Evolutionary conservation across 2,888 invertebrate genomes (phyloP).

Genomic region (Polydrusus pterygomalis): DNA sequence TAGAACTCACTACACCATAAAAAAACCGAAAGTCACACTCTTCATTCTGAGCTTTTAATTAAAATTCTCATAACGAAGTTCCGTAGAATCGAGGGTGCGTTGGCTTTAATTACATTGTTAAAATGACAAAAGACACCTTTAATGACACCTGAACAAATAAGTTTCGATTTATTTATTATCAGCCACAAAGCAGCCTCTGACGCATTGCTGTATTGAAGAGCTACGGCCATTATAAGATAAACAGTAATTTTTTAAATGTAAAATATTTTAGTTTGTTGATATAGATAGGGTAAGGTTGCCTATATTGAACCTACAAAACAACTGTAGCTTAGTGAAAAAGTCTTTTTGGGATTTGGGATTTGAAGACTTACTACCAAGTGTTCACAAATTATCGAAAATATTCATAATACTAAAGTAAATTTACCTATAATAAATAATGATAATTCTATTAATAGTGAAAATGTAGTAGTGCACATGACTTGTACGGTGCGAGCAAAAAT

Average conservation of each 20-base stretch:
- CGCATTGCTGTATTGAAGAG: conserved; percentile 46
- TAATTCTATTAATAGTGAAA: no score
- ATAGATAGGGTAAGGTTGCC: no score
- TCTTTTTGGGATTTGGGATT: no score
- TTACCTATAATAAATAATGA: no score
- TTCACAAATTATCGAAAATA: no score
- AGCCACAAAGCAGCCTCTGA: conserved; percentile 55
- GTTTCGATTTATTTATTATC: conserved; percentile 59
- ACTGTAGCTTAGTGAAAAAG: no score
- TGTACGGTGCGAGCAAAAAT: no score
- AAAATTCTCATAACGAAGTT: conserved; percentile 52
- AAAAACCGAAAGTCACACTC: conserved; percentile 55
- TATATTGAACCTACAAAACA: no score
- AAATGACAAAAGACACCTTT: conserved; percentile 58
- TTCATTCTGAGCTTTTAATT: conserved; percentile 56
- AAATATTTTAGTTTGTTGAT: no score
- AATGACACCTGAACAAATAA: conserved; percentile 63
- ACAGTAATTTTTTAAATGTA: background rate
- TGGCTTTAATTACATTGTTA: conserved; percentile 56
- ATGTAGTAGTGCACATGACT: no score
- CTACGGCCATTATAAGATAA: conserved; percentile 29
- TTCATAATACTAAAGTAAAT: no score
- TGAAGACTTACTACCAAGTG: no score
- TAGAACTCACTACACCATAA: conserved; percentile 24
- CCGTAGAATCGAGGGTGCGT: conserved; percentile 52